Evolutionary conservation across 1,140 invertebrate species (phyloP).

Genomic region (Penaeus indicus): DNA sequence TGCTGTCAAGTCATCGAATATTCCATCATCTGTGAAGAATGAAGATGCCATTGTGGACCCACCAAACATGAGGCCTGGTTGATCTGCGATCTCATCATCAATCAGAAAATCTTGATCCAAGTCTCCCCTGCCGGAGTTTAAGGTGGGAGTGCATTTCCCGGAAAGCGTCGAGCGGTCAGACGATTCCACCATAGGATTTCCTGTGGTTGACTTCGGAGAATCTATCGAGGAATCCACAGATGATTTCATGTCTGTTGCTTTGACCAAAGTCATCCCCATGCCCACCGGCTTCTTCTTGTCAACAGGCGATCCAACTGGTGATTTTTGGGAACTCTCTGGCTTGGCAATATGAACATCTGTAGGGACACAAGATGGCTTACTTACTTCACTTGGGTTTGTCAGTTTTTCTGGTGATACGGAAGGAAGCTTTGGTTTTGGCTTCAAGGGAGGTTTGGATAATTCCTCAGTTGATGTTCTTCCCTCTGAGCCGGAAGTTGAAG

Average conservation of each 20-base stretch:
- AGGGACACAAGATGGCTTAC: neutral
- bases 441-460: neutral
- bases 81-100: slow-evolving; percentile 92
- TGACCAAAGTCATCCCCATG: neutral
- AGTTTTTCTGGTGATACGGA: neutral
- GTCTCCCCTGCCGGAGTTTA: slow-evolving; percentile 73
- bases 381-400: neutral
- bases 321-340: neutral
- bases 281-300: slow-evolving; percentile 19
- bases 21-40: slow-evolving; percentile 47
- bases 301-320: slow-evolving; percentile 1
- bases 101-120: slow-evolving; percentile 82
- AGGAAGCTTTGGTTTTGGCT: slow-evolving; percentile 10
- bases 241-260: slow-evolving; percentile 36
- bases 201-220: slow-evolving; percentile 26
- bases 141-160: slow-evolving; percentile 52
- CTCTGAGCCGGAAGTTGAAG: neutral
- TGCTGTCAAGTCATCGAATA: slow-evolving; percentile 58
- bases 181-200: slow-evolving; percentile 36
- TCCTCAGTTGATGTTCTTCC: neutral
- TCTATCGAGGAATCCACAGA: slow-evolving; percentile 47
- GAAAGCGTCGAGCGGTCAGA: slow-evolving; percentile 40
- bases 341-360: neutral
- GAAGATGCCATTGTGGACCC: slow-evolving; percentile 36
- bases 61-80: slow-evolving; percentile 83